Evolutionary conservation across 2,113 vertebrate genomes (phyloP), one percentile per base, ranked within the genome.

Genomic region (Bos indicus): DNA sequence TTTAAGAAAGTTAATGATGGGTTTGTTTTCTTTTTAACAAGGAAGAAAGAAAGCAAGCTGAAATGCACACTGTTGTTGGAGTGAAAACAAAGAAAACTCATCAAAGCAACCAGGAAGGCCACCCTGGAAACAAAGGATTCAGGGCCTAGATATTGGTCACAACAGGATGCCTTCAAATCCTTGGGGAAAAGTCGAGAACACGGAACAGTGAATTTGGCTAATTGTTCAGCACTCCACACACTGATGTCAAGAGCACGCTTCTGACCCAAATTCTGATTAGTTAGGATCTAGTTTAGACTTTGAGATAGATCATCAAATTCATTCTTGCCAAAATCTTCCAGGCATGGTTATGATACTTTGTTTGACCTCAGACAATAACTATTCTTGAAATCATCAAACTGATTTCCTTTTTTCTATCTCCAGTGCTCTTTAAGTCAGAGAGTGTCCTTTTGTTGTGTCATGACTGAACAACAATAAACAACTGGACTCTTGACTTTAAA

Each of bases 31-130:
- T 74, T 93, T 77, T 88, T 95, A 97, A 94, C 36, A 86, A 94
- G n/a, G n/a, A 91, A 71, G 46, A 40, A 23, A 83, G 83, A 54
- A 30, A 43, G 16, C 3, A 82, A 93, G 10, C 86, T 64, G 43
- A 93, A 88, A 86, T 10, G 59, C 48, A 60, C 6, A 96, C 5
- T 85, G 90, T 78, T 87, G 46, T n/a, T 71, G 46, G 52, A 95
- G 43, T 84, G 62, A 88, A 96, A 98, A 96, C 67, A 97, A 97
- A 96, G 48, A 90, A 89, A 97, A 95, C 2, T 52, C 59, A 89
- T 96, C 90, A 60, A 96, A 96, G 62, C 43, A 60, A 95, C n/a
- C 74, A 87, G 17, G 33, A 93, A 97, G 71, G 56, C 56, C 74
- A 90, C 54, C 36, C 15, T 94, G 26, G 77, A 52, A 93, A 95